Conservation (phyloP, 2,797 vertebrate species). For the Spheniscus humboldti region DNA sequence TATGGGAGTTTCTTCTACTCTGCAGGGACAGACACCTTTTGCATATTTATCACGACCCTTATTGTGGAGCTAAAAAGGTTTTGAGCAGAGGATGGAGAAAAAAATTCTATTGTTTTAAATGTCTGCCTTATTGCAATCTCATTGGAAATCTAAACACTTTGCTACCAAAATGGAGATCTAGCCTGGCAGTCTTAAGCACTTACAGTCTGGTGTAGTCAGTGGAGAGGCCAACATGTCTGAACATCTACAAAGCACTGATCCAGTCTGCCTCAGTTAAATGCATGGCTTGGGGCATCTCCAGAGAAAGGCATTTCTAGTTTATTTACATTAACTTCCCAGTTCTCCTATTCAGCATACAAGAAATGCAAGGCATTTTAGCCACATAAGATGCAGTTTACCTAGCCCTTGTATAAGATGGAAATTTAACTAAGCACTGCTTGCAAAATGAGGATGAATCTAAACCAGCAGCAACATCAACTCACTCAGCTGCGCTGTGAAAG, state of each 20-base stretch:
- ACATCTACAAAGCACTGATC: background rate
- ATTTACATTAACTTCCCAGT: background rate
- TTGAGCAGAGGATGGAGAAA: background rate
- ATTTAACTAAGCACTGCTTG: background rate
- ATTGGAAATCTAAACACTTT: background rate
- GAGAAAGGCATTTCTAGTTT: background rate
- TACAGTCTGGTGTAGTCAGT: background rate
- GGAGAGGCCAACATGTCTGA: background rate
- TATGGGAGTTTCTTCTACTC: background rate
- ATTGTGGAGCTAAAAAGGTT: background rate
- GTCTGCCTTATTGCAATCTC: background rate
- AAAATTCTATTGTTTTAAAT: background rate
- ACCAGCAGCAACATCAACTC: background rate
- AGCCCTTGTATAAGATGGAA: background rate
- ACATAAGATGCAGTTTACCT: background rate
- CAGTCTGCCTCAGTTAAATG: background rate
- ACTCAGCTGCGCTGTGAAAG: fast-evolving
- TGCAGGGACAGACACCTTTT: background rate
- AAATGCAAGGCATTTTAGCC: background rate
- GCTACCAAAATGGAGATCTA: background rate
- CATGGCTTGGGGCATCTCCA: background rate
- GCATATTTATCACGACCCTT: background rate
- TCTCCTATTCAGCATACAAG: background rate
- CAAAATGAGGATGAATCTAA: background rate
- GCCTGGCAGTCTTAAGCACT: background rate